Percentiles rank a stretch among this genome's conserved stretches.
These are phyloP conservation scores for Agrochola litura DNA, from an alignment of 2,888 invertebrate species.

Conservation along the genomic window DNA sequence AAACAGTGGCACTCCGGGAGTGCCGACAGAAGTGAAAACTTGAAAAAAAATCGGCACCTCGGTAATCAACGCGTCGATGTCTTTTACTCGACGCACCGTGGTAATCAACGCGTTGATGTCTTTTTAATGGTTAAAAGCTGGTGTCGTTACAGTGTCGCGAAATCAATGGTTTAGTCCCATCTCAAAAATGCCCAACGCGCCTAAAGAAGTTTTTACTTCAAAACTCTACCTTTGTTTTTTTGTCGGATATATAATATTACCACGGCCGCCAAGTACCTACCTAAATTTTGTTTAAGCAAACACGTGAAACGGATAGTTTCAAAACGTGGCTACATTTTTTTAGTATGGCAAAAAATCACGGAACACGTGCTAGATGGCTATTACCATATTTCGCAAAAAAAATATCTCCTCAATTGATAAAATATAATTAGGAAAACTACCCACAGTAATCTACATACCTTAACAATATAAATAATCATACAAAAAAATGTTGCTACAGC, in stretches of 20 bases:
- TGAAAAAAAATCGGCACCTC: no score
- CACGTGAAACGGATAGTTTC: not conserved
- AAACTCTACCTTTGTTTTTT: not conserved
- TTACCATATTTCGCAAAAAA: not conserved
- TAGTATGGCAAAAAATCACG: not conserved
- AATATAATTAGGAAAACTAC: not conserved
- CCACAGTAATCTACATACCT: not conserved
- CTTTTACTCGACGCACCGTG: no score
- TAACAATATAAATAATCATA: not conserved
- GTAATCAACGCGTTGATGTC: no score
- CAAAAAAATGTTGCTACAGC: not conserved
- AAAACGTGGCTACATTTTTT: not conserved
- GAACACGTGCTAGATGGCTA: not conserved
- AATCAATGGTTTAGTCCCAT: no score
- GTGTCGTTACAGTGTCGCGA: no score
- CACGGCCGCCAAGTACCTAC: not conserved
- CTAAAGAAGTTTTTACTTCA: no score
- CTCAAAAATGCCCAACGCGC: no score
- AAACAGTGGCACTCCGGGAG: no score
- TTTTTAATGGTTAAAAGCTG: no score
- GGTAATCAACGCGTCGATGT: no score
- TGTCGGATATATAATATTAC: not conserved
- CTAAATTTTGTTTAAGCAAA: not conserved
- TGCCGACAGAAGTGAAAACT: no score
- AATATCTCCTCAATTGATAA: not conserved